Evolutionary conservation across 37 sponge, comb jelly and placozoan species (phyloP).

Genomic region (Mnemiopsis leidyi): DNA sequence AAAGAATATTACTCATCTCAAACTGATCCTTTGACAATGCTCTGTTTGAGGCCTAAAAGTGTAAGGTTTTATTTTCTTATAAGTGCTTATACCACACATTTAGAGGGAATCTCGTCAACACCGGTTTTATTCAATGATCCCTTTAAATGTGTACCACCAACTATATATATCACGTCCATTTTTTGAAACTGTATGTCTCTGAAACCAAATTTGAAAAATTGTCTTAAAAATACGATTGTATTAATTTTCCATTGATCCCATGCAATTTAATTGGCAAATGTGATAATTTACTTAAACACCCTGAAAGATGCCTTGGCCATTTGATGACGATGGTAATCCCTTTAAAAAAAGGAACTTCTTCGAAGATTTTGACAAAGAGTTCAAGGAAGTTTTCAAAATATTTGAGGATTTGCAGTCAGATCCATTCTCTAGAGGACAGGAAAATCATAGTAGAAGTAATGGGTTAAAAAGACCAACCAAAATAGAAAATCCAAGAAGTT

Average conservation of each 20-base stretch:
- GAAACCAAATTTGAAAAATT: too few species aligned
- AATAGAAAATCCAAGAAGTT: not conserved
- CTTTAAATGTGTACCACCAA: too few species aligned
- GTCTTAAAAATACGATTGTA: too few species aligned
- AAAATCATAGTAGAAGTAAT: not conserved
- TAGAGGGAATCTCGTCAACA: too few species aligned
- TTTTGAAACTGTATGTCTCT: too few species aligned
- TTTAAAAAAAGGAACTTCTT: not conserved
- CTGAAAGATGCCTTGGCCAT: constrained; percentile 63
- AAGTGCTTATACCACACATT: too few species aligned
- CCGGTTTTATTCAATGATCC: too few species aligned
- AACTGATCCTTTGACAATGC: not conserved
- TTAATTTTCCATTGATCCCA: too few species aligned
- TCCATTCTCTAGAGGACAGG: not conserved
- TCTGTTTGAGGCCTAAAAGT: not conserved
- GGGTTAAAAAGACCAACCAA: not conserved
- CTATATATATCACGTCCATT: too few species aligned
- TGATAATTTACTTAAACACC: too few species aligned
- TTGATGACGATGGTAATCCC: not conserved
- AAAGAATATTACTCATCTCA: not conserved
- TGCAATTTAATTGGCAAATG: too few species aligned
- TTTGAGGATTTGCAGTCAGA: not conserved
- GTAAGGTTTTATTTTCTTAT: not conserved
- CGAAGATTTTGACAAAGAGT: not conserved
- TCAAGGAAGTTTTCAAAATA: not conserved